Conservation (phyloP, 2,113 vertebrate species). For the Pandion haliaetus region DNA sequence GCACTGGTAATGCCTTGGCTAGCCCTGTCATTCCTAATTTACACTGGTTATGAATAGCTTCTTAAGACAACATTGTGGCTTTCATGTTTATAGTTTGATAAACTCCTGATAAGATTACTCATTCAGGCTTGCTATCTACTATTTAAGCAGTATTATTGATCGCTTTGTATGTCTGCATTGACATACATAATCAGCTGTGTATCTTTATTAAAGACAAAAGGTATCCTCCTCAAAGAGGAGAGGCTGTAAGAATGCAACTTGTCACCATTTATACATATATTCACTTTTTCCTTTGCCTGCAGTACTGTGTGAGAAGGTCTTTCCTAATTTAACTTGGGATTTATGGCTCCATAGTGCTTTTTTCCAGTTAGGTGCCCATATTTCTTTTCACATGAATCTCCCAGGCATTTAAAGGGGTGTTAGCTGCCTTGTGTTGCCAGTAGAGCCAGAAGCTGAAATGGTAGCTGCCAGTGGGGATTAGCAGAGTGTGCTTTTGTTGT, state of each 20-base stretch:
- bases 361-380: neutral
- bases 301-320: neutral
- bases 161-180: neutral
- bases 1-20: neutral
- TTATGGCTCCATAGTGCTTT: neutral
- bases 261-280: neutral
- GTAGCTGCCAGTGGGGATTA: slow-evolving; percentile 21
- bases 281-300: neutral
- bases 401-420: neutral
- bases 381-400: slow-evolving; percentile 35
- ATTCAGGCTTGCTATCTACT: neutral
- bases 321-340: slow-evolving; percentile 20
- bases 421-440: neutral
- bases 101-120: neutral
- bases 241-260: neutral
- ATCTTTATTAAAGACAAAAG: neutral
- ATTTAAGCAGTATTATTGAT: neutral
- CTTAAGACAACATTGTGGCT: neutral
- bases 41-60: neutral
- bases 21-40: neutral
- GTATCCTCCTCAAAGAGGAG: neutral
- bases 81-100: neutral
- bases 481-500: neutral
- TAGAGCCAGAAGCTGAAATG: neutral
- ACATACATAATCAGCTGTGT: neutral